A percentile compares a stretch with the other conserved stretches of the same genome.
Evolutionary conservation across 2,888 invertebrate species (phyloP).

Genomic region (Ochropleura leucogaster): DNA sequence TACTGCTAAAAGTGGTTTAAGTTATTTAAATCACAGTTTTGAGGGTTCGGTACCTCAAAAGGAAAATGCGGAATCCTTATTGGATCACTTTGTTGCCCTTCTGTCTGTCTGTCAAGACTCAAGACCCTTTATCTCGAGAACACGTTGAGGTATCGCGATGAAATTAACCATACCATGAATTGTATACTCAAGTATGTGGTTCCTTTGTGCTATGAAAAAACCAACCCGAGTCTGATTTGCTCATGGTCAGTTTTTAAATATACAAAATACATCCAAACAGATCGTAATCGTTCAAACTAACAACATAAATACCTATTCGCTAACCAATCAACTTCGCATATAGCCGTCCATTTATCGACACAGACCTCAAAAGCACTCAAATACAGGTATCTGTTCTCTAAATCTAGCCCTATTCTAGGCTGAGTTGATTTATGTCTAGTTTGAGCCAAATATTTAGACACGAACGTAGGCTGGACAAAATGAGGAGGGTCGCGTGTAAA

Average conservation of each 20-base stretch:
- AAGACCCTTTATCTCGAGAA: no score
- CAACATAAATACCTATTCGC: background rate
- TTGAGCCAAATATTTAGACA: constrained; percentile 32
- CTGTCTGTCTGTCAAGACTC: no score
- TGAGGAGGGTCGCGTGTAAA: constrained; percentile 13
- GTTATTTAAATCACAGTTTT: background rate
- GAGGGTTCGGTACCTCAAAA: no score
- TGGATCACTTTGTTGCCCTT: no score
- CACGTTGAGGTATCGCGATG: no score
- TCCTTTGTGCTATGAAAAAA: no score
- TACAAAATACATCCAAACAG: background rate
- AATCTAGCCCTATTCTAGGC: constrained; percentile 30
- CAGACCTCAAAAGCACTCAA: background rate
- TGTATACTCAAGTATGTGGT: no score
- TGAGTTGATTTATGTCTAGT: constrained; percentile 19
- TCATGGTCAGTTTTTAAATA: background rate
- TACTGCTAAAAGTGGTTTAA: no score
- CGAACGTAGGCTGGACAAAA: constrained; percentile 14
- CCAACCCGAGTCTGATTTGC: no score
- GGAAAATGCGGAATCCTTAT: no score
- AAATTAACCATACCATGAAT: no score
- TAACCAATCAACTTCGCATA: background rate
- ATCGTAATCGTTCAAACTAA: background rate
- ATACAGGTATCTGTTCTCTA: constrained; percentile 19
- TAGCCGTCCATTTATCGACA: constrained; percentile 1